phyloP scores from a whole-genome alignment of 2,888 invertebrate species.

The Drosophila demipolita region DNA sequence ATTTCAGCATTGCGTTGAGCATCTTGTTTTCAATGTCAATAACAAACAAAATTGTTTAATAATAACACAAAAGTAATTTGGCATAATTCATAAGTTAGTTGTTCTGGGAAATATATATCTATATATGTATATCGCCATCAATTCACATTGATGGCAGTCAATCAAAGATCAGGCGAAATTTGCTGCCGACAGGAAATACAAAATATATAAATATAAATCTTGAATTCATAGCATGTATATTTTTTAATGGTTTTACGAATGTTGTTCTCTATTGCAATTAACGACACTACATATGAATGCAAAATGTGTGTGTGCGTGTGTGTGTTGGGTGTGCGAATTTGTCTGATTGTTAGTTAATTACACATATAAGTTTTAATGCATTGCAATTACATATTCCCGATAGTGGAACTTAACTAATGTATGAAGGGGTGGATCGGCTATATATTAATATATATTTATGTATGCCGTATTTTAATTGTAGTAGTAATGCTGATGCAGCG shows the following conservation, averaged over 20 bases:
- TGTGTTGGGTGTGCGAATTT: not conserved
- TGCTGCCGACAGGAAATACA: conserved; percentile 24
- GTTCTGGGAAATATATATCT: conserved; percentile 8
- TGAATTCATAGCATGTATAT: conserved; percentile 32
- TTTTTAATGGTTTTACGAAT: conserved; percentile 1
- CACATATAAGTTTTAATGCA: conserved; percentile 32
- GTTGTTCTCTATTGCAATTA: conserved; percentile 47
- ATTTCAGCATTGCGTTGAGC: not conserved
- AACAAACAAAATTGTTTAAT: conserved; percentile 25
- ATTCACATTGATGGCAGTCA: conserved; percentile 35
- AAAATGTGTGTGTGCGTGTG: conserved; percentile 8
- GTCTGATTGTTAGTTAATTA: conserved; percentile 36
- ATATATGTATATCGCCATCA: conserved; percentile 10
- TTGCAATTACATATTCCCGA: conserved; percentile 29
- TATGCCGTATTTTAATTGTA: conserved; percentile 31
- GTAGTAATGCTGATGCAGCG: conserved; percentile 57
- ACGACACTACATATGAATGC: conserved; percentile 24
- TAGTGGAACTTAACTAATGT: conserved; percentile 29
- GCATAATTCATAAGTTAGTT: conserved; percentile 39
- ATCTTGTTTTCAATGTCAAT: not conserved
- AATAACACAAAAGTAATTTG: conserved; percentile 26
- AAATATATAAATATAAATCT: conserved; percentile 18
- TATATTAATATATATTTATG: conserved; percentile 12
- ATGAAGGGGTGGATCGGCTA: conserved; percentile 7
- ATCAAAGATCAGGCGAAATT: conserved; percentile 44